Base-by-base conservation (phyloP, 2,888 invertebrate species). In the Stenotaenia linearis region DNA sequence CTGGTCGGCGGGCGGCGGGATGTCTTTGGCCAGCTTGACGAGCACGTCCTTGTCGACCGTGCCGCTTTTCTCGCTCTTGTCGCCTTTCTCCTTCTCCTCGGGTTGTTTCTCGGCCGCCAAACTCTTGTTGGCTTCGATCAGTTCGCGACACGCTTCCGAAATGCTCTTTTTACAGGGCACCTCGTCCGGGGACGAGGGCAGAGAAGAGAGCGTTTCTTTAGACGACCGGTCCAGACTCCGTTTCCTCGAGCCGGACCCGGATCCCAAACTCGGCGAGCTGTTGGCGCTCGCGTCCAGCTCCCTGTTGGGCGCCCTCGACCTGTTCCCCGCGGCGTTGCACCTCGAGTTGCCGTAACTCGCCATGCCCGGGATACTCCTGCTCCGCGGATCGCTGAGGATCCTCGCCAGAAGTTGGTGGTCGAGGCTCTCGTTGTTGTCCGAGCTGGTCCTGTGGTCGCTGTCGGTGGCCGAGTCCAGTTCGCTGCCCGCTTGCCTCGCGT, bases 101-200 rank as follows among this genome's bases (percentile, higher is more conserved):
- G 23, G n/a, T n/a, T n/a, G n/a, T n/a, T 23, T 25, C 23, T 45
- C 23, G 10, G 30, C 30, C 9, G 61, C 50, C 12, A 30, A 5
- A 6, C 15, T 32, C 3, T 50, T 25, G 56, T 56, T 56, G 30
- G 30, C 61, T 7, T 56, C 56, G 18, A 56, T 61, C 56, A 78
- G 28, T 10, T 56, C 78, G 25, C 56, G 28, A 61, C 61, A 28
- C n/a, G 61, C 61, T 37, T 78, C 50, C 18, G 78, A 78, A n/a
- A 78, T 40, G 28, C 80, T 80, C 32, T 79, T 61, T 76, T 81
- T 81, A 40, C 81, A 77, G 4, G 81, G 81, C 35, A 81, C 69
- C 69, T 81, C 81, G 45, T 81, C 81, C 3, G 81, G 81, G 2
- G 81, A 81, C 15, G 79, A 78, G 2, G 81, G 78, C 9, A 80